Percentiles rank a stretch among this genome's conserved stretches.
Conservation (phyloP, 2,797 vertebrate genomes). For the Agapornis canus region DNA sequence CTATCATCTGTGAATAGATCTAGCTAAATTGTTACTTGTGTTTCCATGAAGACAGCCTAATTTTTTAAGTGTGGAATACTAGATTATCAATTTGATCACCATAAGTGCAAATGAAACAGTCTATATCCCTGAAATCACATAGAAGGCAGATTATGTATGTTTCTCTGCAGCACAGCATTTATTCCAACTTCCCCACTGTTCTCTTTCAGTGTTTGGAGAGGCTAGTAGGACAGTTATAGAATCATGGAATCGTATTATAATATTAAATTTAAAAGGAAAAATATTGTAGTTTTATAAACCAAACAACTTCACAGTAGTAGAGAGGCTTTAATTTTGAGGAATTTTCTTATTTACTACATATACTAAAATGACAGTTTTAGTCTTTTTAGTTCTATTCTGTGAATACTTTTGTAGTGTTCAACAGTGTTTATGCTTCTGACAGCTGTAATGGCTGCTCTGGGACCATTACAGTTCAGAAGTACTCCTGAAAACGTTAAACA, state of each 20-base stretch:
- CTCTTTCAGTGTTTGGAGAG: not conserved
- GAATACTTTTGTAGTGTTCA: not conserved
- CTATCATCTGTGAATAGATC: constrained; percentile 14
- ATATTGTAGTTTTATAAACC: not conserved
- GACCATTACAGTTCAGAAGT: not conserved
- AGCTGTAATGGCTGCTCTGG: not conserved
- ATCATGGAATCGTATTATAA: not conserved
- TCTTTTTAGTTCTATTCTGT: not conserved
- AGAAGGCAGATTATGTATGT: not conserved
- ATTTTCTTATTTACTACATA: not conserved
- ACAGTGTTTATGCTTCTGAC: not conserved
- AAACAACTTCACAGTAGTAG: fast-evolving
- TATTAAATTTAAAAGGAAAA: not conserved
- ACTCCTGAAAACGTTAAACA: not conserved
- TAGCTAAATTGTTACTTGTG: not conserved
- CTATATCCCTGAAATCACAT: not conserved
- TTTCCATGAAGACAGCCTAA: not conserved
- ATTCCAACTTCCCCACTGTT: not conserved
- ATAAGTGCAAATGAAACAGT: not conserved
- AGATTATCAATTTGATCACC: not conserved
- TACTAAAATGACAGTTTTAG: not conserved
- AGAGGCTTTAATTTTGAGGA: not conserved
- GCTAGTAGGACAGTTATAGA: not conserved
- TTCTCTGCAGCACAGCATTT: not conserved
- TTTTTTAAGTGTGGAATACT: not conserved